Percentiles rank a stretch among this genome's conserved stretches.
Evolutionary conservation across 1,140 invertebrate species (phyloP).

Genomic region (Dreissena polymorpha): DNA sequence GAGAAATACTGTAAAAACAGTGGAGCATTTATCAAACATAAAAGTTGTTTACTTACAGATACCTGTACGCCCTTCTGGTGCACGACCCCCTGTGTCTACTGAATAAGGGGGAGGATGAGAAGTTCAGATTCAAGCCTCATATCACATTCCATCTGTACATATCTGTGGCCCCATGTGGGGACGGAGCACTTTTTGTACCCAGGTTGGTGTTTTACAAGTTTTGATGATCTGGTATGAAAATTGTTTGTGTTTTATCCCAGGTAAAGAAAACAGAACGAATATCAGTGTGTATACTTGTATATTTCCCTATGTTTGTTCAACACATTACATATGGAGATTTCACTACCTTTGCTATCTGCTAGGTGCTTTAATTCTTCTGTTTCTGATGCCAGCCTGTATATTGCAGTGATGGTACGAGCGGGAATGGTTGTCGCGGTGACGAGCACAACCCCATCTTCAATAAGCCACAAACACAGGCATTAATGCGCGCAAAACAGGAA

Average conservation of each 20-base stretch:
- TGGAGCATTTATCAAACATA: too few species aligned
- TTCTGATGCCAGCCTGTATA: neutral
- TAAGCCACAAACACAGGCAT: constrained; percentile 86
- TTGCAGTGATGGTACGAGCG: constrained; percentile 29
- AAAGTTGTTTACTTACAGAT: constrained; percentile 2
- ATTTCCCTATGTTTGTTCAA: too few species aligned
- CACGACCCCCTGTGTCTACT: constrained; percentile 36
- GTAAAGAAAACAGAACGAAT: too few species aligned
- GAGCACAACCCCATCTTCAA: constrained; percentile 47
- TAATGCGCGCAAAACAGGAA: constrained; percentile 95
- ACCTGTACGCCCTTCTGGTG: constrained; percentile 57
- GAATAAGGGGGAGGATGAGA: constrained; percentile 8
- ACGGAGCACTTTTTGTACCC: constrained; percentile 88
- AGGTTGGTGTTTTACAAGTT: too few species aligned
- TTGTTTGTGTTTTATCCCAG: too few species aligned
- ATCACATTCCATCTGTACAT: constrained; percentile 93
- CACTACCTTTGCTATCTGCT: too few species aligned
- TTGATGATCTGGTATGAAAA: too few species aligned
- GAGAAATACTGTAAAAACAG: too few species aligned
- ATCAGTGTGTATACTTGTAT: too few species aligned
- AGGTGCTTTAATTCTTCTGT: constrained; percentile 80
- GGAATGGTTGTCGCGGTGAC: constrained; percentile 6
- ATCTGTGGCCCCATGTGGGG: constrained; percentile 95
- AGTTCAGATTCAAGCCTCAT: constrained; percentile 80
- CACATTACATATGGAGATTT: too few species aligned